phyloP scores from a whole-genome alignment of 2,888 invertebrate genomes.

The Yponomeuta sedellus region DNA sequence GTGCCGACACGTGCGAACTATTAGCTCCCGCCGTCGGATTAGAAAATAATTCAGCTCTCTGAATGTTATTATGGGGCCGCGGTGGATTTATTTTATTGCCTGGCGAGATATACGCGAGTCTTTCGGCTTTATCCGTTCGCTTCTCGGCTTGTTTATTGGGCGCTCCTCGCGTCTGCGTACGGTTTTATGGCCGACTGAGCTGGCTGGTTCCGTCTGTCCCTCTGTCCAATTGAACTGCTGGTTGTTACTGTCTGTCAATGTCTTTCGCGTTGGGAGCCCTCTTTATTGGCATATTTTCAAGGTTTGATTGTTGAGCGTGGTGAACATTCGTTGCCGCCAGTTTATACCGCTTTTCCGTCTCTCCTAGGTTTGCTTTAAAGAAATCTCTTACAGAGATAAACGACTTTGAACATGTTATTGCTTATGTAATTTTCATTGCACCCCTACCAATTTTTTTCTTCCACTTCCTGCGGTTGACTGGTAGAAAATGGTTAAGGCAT shows the following conservation, averaged over 20 bases:
- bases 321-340: no score
- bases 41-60: conserved; percentile 74
- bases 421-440: no score
- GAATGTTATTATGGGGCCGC: conserved; percentile 71
- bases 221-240: background rate
- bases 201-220: conserved; percentile 18
- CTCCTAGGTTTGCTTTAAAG: no score
- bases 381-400: no score
- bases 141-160: conserved; percentile 65
- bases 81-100: conserved; percentile 73
- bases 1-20: conserved; percentile 72
- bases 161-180: conserved; percentile 43
- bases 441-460: no score
- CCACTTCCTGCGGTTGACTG: no score
- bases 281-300: no score
- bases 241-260: background rate
- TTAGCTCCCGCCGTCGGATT: conserved; percentile 70
- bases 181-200: conserved; percentile 54
- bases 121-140: conserved; percentile 63
- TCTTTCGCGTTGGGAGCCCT: background rate
- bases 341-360: no score
- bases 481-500: no score
- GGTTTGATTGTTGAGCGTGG: no score
- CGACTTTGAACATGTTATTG: no score
- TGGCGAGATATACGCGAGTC: conserved; percentile 63